Conservation (phyloP, 2,888 invertebrate genomes). For the Hanleya hanleyi region DNA sequence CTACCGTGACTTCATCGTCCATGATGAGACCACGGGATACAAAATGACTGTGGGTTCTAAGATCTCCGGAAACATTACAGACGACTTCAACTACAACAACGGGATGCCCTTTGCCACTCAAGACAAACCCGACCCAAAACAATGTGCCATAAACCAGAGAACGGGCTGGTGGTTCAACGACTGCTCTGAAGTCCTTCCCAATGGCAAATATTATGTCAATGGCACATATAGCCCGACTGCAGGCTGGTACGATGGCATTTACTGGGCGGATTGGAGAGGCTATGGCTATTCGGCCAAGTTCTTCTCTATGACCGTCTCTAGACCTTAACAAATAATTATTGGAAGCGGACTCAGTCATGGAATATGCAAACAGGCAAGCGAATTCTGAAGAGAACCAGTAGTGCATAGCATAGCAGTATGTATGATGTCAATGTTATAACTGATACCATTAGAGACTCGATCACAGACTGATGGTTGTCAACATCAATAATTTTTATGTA, state of each 20-base stretch:
- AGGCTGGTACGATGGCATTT: conserved; percentile 58
- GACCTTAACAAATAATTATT: too few species aligned
- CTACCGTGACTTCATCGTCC: conserved; percentile 47
- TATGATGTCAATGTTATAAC: too few species aligned
- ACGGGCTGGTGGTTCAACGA: conserved; percentile 67
- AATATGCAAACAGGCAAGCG: too few species aligned
- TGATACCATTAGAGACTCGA: too few species aligned
- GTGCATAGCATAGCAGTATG: too few species aligned
- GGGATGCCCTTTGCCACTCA: conserved; percentile 50
- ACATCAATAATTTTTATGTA: too few species aligned
- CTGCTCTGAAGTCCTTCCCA: conserved; percentile 55
- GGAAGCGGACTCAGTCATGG: too few species aligned
- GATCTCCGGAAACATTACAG: conserved; percentile 37
- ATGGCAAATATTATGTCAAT: conserved; percentile 55
- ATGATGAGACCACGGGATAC: conserved; percentile 27
- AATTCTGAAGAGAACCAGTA: too few species aligned
- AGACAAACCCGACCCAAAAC: conserved; percentile 47
- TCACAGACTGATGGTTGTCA: too few species aligned
- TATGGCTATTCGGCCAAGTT: conserved; percentile 59
- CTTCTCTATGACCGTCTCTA: conserved; percentile 48
- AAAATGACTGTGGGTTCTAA: conserved; percentile 41
- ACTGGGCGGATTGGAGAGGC: conserved; percentile 60
- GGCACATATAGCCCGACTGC: conserved; percentile 52
- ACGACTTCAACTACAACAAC: conserved; percentile 56
- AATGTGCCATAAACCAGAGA: conserved; percentile 55